Percentiles rank a stretch among this genome's conserved stretches.
Evolutionary conservation across 2,888 invertebrate genomes (phyloP).

Genomic region (Uloborus plumipes): DNA sequence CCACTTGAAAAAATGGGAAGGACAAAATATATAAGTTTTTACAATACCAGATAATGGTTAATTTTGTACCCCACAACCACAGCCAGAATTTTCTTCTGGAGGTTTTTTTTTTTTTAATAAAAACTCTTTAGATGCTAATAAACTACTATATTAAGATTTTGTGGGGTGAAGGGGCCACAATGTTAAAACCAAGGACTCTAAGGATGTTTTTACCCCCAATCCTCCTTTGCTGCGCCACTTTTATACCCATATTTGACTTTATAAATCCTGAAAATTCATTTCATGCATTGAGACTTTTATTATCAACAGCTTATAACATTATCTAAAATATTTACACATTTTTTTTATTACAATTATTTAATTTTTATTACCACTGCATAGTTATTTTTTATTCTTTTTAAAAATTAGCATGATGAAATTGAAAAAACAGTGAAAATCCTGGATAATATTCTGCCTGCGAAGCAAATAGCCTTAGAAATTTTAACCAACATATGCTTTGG

Average conservation of each 20-base stretch:
- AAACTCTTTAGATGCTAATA: no score
- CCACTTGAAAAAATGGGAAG: no score
- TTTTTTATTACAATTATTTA: not conserved
- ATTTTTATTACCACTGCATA: not conserved
- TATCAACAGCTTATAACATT: not conserved
- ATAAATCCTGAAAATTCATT: not conserved
- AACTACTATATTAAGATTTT: no score
- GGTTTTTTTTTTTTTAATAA: no score
- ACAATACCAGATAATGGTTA: not conserved
- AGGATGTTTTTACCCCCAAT: no score
- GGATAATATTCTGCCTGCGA: constrained; percentile 77
- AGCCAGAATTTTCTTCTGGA: no score
- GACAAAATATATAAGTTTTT: no score
- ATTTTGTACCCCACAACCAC: not conserved
- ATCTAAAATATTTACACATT: not conserved
- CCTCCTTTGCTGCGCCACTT: no score
- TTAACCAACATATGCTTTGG: constrained; percentile 80
- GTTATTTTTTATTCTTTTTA: constrained; percentile 5
- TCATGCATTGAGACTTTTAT: not conserved
- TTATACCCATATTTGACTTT: no score
- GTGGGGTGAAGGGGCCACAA: no score
- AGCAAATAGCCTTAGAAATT: constrained; percentile 80
- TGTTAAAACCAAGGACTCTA: no score
- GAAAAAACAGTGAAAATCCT: constrained; percentile 66
- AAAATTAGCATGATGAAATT: constrained; percentile 12